Conservation (phyloP, 2,888 invertebrate species). For the Philopedon plagiatum region DNA sequence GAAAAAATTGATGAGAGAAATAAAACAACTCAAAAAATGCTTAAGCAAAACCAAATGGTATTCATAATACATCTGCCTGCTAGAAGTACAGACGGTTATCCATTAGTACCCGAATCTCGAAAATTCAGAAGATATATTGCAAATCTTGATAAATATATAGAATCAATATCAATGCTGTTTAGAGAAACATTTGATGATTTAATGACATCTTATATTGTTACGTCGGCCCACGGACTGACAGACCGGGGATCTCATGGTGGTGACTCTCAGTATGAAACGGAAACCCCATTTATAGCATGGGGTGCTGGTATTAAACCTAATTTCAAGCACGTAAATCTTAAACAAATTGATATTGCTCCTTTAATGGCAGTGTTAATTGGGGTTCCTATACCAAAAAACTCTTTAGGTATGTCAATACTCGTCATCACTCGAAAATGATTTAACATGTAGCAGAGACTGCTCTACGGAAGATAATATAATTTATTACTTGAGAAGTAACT, state of each 20-base stretch:
- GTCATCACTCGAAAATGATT: no score
- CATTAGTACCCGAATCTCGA: conserved; percentile 87
- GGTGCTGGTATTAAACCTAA: conserved; percentile 81
- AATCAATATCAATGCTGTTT: conserved; percentile 77
- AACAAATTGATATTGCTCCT: conserved; percentile 92
- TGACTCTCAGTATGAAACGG: conserved; percentile 88
- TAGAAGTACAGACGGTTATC: conserved; percentile 94
- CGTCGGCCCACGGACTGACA: conserved; percentile 99
- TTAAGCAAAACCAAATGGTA: conserved; percentile 71
- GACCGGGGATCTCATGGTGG: conserved; percentile 98
- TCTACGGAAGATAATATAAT: no score
- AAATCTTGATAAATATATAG: conserved; percentile 83
- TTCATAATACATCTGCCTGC: conserved; percentile 94
- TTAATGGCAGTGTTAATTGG: conserved; percentile 89
- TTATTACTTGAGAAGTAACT: no score
- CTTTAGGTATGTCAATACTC: conserved; percentile 66
- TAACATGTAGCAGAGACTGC: no score
- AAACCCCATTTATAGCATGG: conserved; percentile 94
- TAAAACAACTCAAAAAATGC: conserved; percentile 42
- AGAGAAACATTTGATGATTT: conserved; percentile 81
- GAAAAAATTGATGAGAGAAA: not conserved
- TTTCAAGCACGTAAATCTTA: conserved; percentile 75
- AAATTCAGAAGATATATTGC: conserved; percentile 84
- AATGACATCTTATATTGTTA: conserved; percentile 88
- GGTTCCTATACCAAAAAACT: conserved; percentile 89